Evolutionary conservation across 2,797 vertebrate genomes (phyloP), one percentile per base, ranked within the genome.

Genomic region (Enteromius fasciolatus): DNA sequence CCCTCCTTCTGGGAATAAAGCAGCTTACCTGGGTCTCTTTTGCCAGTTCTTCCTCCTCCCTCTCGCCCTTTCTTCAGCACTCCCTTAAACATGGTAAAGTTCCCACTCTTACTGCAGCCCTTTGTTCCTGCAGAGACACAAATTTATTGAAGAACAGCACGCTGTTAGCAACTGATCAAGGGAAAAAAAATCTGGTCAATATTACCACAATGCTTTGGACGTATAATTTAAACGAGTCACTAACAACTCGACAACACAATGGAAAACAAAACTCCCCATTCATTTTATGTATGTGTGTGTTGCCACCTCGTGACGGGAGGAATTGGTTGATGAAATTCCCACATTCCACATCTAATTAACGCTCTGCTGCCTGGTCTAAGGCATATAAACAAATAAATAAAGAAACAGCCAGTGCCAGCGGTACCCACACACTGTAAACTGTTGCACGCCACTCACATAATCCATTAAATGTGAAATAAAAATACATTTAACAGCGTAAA

Each of bases 331-430:
- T 84, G 23, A 78, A 74, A 82, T 84, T 78, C 79, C 80, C 76
- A 75, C 82, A 86, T 84, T 86, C 75, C 83, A 68, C 68, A 70
- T 78, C 20, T 86, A 82, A 86, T 84, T 84, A 74, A 78, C 64
- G 25, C 74, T 78, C 67, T 59, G 4, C 59, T 61, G 79, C 61
- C 75, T 75, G 41, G 63, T 36, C 23, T 70, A 66, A 59, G 74
- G 14, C 59, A 46, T 54, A 63, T 48, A 78, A 72, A 82, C 50
- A 78, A 74, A 77, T 70, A 78, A 73, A 48, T 0, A 82, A 81
- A 59, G 74, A 57, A 83, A 83, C 64, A 20, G 33, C 9, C 11
- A 20, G 23, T n/a, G 50, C 50, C 50, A 61, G 68, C 20, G 18
- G 25, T 72, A 61, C 39, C 54, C 68, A 61, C 67, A 72, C 67